A percentile compares a stretch with the other conserved stretches of the same genome.
These are phyloP conservation scores for Nycticorax nycticorax DNA, from an alignment of 2,113 vertebrate species.

Conservation along the genomic window DNA sequence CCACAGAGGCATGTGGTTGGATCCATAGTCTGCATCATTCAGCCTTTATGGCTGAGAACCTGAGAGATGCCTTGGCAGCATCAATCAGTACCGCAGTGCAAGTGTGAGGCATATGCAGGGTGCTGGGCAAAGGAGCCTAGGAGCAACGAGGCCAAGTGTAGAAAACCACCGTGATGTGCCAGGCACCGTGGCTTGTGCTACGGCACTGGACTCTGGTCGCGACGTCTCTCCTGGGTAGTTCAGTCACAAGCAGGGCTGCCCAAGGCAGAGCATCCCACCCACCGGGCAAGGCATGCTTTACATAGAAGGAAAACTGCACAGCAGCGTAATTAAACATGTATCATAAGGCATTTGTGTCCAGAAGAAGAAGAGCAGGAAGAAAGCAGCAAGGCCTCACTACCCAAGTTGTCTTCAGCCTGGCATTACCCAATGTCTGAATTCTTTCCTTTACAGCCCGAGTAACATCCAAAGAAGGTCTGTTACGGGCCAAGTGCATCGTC, in stretches of 20 bases:
- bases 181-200: not conserved
- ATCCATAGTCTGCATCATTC: not conserved
- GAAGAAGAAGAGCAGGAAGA: not conserved
- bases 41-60: not conserved
- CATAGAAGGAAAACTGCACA: not conserved
- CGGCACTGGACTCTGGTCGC: not conserved
- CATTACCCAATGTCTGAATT: not conserved
- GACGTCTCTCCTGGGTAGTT: not conserved
- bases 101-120: rapidly evolving
- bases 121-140: not conserved
- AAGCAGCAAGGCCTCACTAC: not conserved
- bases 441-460: not conserved
- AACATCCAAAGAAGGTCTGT: not conserved
- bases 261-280: not conserved
- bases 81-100: not conserved
- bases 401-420: not conserved
- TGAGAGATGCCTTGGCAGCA: not conserved
- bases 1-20: not conserved
- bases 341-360: not conserved
- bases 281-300: not conserved
- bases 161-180: not conserved
- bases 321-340: not conserved
- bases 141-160: not conserved
- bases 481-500: not conserved
- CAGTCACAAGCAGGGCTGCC: not conserved